phyloP scores from a whole-genome alignment of 2,797 vertebrate species.

The Sternotherus odoratus region DNA sequence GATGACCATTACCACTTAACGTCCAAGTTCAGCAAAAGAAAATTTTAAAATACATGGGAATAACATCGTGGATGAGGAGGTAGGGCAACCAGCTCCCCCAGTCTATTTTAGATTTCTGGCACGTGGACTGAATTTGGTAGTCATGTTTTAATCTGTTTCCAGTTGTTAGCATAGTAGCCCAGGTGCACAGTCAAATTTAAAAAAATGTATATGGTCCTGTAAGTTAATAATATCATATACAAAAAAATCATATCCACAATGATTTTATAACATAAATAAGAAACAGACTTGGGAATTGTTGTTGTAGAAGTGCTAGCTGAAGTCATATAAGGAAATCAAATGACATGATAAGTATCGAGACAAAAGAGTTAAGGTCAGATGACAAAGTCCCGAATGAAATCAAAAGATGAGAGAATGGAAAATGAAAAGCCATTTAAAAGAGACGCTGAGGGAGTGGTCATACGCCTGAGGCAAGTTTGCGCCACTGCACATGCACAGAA shows the following conservation, averaged over 20 bases:
- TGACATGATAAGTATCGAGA: neutral
- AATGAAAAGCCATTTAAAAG: neutral
- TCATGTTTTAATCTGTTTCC: neutral
- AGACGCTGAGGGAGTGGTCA: neutral
- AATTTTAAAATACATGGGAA: neutral
- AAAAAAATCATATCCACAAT: neutral
- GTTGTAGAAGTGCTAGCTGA: neutral
- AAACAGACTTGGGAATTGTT: neutral
- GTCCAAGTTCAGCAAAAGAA: neutral
- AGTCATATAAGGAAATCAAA: neutral
- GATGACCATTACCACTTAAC: neutral
- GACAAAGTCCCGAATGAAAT: neutral
- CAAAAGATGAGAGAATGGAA: neutral
- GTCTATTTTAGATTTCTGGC: neutral
- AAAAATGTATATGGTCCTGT: neutral
- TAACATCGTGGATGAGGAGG: neutral
- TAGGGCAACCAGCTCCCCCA: neutral
- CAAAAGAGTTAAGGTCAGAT: neutral
- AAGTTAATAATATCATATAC: neutral
- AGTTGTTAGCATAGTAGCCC: neutral
- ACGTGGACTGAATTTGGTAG: neutral
- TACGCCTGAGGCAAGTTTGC: no score
- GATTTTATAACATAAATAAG: neutral
- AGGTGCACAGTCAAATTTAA: neutral
- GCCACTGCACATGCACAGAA: no score